Evolutionary conservation across 2,797 vertebrate genomes (phyloP).

Genomic region (Anguilla obscura): DNA sequence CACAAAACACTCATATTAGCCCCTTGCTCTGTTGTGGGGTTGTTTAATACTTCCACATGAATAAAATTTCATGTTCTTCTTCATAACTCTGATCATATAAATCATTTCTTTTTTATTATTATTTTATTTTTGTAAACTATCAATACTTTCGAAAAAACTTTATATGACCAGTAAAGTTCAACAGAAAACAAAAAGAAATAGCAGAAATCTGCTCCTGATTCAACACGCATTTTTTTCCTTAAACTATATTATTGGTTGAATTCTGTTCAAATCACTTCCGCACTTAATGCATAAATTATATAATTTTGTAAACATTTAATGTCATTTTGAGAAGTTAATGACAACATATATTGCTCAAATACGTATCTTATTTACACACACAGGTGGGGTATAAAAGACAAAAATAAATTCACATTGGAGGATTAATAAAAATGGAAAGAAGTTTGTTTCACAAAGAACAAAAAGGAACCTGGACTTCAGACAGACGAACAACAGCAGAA

Average conservation of each 20-base stretch:
- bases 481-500: constrained; percentile 25
- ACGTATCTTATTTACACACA: neutral
- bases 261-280: neutral
- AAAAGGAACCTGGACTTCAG: neutral
- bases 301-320: neutral
- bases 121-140: neutral
- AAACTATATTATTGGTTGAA: neutral
- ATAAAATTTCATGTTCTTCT: neutral
- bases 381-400: neutral
- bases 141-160: neutral
- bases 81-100: neutral
- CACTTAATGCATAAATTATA: too few relatives aligned
- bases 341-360: too few relatives aligned
- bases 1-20: neutral
- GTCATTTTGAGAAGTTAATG: neutral
- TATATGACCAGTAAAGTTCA: neutral
- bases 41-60: neutral
- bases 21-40: neutral
- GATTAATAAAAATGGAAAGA: neutral
- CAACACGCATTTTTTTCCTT: neutral
- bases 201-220: neutral
- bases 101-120: neutral
- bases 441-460: neutral
- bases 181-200: neutral
- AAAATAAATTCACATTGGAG: neutral